Conservation (phyloP, 1,140 invertebrate species). For the Micrasema minimum region DNA sequence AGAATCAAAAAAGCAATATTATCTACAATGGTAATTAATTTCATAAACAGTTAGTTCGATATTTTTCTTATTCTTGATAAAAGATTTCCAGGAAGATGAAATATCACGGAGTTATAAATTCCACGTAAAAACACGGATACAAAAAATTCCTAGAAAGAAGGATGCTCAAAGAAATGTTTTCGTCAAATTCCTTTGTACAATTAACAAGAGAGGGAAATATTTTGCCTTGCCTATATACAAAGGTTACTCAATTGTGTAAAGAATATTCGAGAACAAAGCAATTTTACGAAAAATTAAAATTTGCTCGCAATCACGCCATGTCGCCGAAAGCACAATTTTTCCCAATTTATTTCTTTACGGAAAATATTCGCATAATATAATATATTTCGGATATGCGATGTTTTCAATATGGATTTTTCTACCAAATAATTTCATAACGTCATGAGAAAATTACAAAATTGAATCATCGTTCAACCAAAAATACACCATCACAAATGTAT, state of each 20-base stretch:
- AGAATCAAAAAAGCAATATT: no score
- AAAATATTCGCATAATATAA: no score
- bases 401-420: no score
- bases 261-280: constrained; percentile 33
- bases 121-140: constrained; percentile 4
- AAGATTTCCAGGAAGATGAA: not conserved
- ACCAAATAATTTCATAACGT: no score
- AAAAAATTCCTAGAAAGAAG: constrained; percentile 18
- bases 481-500: no score
- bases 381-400: no score
- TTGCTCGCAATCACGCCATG: constrained; percentile 7
- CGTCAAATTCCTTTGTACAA: constrained; percentile 49
- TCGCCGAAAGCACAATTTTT: not conserved
- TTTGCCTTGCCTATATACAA: constrained; percentile 32
- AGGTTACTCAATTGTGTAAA: constrained; percentile 33
- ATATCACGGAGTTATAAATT: constrained; percentile 16
- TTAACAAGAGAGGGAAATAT: constrained; percentile 40
- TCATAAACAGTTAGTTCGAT: no score
- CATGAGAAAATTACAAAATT: no score
- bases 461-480: no score
- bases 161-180: constrained; percentile 44
- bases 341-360: no score
- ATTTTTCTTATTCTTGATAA: constrained; percentile 2
- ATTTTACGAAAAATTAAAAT: constrained; percentile 22
- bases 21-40: no score